Percentiles rank a stretch among this genome's conserved stretches.
Conservation (phyloP, 2,113 vertebrate species). For the Oncorhynchus gorbuscha region DNA sequence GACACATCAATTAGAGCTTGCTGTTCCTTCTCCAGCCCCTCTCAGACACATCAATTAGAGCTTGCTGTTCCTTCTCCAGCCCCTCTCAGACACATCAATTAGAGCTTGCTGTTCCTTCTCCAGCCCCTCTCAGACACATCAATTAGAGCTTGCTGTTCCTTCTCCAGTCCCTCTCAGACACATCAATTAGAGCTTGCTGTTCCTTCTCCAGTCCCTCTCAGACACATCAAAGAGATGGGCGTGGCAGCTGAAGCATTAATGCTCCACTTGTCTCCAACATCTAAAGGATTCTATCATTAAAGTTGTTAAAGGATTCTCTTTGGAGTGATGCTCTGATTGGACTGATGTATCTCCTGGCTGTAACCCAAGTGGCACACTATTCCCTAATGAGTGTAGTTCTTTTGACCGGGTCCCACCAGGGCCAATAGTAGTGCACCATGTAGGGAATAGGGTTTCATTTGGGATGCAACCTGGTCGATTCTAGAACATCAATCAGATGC, state of each 20-base stretch:
- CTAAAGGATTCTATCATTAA: background rate
- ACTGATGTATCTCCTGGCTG: background rate
- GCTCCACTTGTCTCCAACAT: background rate
- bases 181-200: background rate
- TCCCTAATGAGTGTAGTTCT: no score
- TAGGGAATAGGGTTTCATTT: no score
- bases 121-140: background rate
- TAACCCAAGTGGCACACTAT: no score
- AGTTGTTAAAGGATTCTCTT: background rate
- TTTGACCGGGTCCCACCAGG: no score
- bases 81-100: background rate
- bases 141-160: background rate
- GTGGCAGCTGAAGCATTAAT: background rate
- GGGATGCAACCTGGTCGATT: no score
- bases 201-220: background rate
- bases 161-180: background rate
- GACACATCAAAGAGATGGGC: background rate
- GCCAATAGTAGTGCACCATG: no score
- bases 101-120: background rate
- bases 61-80: no score
- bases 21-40: background rate
- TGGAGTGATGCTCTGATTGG: background rate
- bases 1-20: background rate
- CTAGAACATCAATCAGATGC: no score
- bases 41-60: background rate